Evolutionary conservation across 2,888 invertebrate species (phyloP), one percentile per base, ranked within the genome.

Genomic region (Apeira syringaria): DNA sequence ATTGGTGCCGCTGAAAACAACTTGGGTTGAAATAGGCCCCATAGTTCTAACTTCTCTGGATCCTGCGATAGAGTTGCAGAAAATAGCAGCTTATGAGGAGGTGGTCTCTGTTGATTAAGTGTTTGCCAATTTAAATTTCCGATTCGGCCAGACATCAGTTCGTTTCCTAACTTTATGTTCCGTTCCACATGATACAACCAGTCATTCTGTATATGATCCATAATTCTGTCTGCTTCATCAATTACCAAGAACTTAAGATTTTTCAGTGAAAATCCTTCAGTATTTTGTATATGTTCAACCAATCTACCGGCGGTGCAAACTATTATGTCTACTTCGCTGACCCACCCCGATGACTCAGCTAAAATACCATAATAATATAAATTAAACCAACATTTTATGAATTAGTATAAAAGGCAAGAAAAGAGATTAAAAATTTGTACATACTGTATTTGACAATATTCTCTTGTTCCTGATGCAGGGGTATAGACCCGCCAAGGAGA

Each of bases 1-100:
- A 71, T 66, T 11, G 48, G 93, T 2, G 94, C 91, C 0, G 95
- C 94, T 9, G 97, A 96, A 74, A 98, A 98, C 3, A 99, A 86
- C 76, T 95, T 96, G 0, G 99, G 99, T 73, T 97, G 95, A 68
- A 98, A 98, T 3, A 99, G 88, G 7, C 95, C 94, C 73, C 99
- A 92, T 54, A 94, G 93, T 65, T 97, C 95, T 32, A 99, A 85
- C 74, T 97, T 97, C 80, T 99, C 99, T 0, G 99, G 98, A 85
- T 99, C 98, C 73, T 97, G 97, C 0, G 98, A 96, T 8, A 99
- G 83, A 1, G 99, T 99, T 3, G 99, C 99, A n/a, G 99, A 99
- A 71, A 99, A 98, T 1, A 99, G 87, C 30, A 99, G 87, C 76
- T 99, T 99, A 61, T 99, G 99, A 1, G 95, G 94, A 37, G 93